Evolutionary conservation across 2,888 invertebrate species (phyloP), one percentile per base, ranked within the genome.

Genomic region (Onthophagus sagittarius): DNA sequence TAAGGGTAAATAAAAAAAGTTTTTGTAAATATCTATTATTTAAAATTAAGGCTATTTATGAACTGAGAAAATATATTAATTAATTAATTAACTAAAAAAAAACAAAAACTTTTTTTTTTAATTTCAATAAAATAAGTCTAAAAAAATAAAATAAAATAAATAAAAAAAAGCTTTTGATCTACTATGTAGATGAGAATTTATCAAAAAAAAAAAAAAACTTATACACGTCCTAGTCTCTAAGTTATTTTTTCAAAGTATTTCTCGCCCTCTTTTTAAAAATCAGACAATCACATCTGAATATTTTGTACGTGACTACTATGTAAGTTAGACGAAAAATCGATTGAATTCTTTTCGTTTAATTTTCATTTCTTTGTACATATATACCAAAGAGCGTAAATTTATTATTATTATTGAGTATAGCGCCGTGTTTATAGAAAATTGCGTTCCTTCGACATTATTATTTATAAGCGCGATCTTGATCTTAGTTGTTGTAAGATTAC

Each of bases 1-100:
- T 69, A 73, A 75, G 64, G 73, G 72, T 62, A 72, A 67, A 72
- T 63, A 31, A 67, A 31, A 53, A 62, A 39, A 39, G n/a, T 70
- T 11, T 69, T 69, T 33, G 31, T 31, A 69, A 15, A 69, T 69
- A 33, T n/a, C 9, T 39, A 39, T 69, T 13, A 5, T 32, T 11
- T 15, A 33, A 32, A 62, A 0, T 33, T 62, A 70, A 70, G 62
- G 70, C 15, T 53, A 70, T 62, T 53, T 53, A 70, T 62, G 23
- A 70, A 70, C 14, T 53, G 39, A 53, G 6, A 53, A 4, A 4
- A 53, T 53, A 65, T n/a, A n/a, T n/a, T n/a, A n/a, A n/a, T n/a
- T n/a, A n/a, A n/a, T n/a, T n/a, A n/a, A n/a, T n/a, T n/a, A n/a
- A n/a, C n/a, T n/a, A n/a, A n/a, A n/a, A n/a, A n/a, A n/a, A n/a